Base-by-base conservation (phyloP, 2,888 invertebrate genomes). In the Trimorus sp. region DNA sequence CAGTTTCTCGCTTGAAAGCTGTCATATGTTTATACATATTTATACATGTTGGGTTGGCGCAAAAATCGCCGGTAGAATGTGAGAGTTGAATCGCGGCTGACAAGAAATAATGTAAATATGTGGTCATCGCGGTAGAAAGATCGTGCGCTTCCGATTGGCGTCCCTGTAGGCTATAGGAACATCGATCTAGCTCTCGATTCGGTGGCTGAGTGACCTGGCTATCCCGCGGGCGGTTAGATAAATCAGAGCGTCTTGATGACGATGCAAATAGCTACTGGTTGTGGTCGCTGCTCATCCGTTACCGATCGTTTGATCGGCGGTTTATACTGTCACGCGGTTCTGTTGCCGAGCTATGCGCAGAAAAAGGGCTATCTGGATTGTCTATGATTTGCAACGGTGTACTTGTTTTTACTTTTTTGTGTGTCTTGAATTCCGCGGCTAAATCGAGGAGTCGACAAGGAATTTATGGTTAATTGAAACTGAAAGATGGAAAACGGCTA, bases 231-330 rank as follows among this genome's bases (percentile, higher is more conserved):
- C 79, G 70, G 77, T 66, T 68, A 78, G 80, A 83, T 83, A 80
- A 83, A 83, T 83, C 79, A 83, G 74, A 70, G 77, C 82, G 65
- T 60, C 70, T 73, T 77, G 77, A 83, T 83, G 83, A 83, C 80
- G 80, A 83, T 80, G 83, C 83, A 83, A 83, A 83, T 83, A 80
- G 77, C 80, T 78, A 80, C 83, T 77, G 83, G 77, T 58, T 62
- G 60, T 54, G 59, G 51, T 66, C 45, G 68, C 56, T 73, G 71
- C 68, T 79, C 71, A 48, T 75, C 70, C 68, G 66, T 60, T 79
- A 75, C 82, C 75, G 70, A 82, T 79, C 71, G 79, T 68, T 73
- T 58, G 76, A 73, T 70, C 69, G 48, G 56, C 42, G 69, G 60
- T 73, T 77, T 73, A 77, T 74, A 53, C 62, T 69, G 73, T 79